Evolutionary conservation across 2,113 vertebrate genomes (phyloP).

Genomic region (Entomyzon cyanotis): DNA sequence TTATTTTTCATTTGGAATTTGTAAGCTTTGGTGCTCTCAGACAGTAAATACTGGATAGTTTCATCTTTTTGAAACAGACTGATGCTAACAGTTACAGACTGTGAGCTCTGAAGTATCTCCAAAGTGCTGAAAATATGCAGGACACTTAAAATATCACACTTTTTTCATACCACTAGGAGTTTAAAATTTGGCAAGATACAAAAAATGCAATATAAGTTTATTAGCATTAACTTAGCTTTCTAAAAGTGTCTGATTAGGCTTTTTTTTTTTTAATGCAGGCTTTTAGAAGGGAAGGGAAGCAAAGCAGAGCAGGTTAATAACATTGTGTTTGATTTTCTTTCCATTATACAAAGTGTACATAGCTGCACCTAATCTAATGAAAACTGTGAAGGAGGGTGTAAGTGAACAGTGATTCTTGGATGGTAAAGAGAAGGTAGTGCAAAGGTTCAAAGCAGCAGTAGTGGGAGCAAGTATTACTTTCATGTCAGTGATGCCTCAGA

Average conservation of each 20-base stretch:
- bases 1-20: neutral
- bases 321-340: neutral
- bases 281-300: neutral
- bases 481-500: neutral
- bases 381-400: neutral
- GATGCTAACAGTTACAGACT: neutral
- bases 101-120: neutral
- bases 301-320: neutral
- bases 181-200: neutral
- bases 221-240: neutral
- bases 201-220: neutral
- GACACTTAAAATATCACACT: neutral
- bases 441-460: neutral
- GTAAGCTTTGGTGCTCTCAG: neutral
- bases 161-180: neutral
- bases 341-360: neutral
- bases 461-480: neutral
- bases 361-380: neutral
- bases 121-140: neutral
- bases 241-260: neutral
- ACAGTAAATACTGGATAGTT: neutral
- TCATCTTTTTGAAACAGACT: neutral
- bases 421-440: neutral
- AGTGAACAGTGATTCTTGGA: neutral
- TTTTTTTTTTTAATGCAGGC: neutral